These are phyloP conservation scores for Hiodon alosoides DNA, from an alignment of 2,113 vertebrate species.

Conservation along the genomic window DNA sequence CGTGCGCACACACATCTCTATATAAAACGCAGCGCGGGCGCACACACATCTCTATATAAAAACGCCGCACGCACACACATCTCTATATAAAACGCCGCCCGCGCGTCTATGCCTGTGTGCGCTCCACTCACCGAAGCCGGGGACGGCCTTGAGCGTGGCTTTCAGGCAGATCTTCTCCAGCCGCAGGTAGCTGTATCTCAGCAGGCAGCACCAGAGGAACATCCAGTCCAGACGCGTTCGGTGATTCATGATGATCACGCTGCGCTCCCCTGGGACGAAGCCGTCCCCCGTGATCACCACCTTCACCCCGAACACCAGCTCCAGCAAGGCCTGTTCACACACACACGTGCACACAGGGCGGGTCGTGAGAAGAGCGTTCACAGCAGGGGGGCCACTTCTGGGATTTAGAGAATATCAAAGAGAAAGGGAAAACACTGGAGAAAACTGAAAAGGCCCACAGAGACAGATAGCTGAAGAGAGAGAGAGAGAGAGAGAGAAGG, in stretches of 20 bases:
- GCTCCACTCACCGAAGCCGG: slow-evolving; percentile 81
- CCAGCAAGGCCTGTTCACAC: slow-evolving; percentile 74
- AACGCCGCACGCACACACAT: background rate
- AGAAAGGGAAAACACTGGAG: no score
- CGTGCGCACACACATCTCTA: no score
- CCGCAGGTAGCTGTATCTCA: slow-evolving; percentile 94
- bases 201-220: slow-evolving; percentile 95
- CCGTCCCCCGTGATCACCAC: slow-evolving; percentile 94
- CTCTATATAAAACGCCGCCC: background rate
- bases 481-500: no score
- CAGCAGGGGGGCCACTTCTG: background rate
- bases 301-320: slow-evolving; percentile 88
- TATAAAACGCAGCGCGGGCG: no score
- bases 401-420: no score
- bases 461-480: no score
- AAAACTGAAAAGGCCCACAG: no score
- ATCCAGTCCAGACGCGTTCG: slow-evolving; percentile 98
- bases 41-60: no score
- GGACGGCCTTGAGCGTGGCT: slow-evolving; percentile 85
- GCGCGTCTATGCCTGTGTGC: no score
- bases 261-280: slow-evolving; percentile 91
- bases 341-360: background rate
- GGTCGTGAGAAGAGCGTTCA: no score
- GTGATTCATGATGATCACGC: slow-evolving; percentile 98
- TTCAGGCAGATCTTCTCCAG: slow-evolving; percentile 97